Conservation (phyloP, 2,797 vertebrate genomes). For the Pangasius mekongensis region DNA sequence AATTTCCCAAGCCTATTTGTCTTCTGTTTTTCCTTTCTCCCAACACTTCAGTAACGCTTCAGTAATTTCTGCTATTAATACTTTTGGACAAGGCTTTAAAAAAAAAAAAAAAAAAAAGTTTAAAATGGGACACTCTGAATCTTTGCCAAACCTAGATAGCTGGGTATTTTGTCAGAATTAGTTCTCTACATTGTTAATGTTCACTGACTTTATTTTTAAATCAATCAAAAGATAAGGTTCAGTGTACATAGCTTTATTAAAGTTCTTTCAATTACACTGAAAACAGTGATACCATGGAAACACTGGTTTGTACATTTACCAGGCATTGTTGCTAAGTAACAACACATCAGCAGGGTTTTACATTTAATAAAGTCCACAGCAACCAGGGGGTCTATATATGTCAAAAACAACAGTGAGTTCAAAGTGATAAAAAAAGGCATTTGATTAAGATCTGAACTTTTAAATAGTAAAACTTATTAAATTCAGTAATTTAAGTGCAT, state of each 20-base stretch:
- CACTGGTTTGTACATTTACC: constrained; percentile 63
- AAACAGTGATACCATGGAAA: constrained; percentile 62
- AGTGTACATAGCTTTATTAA: constrained; percentile 69
- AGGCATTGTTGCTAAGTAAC: constrained; percentile 48
- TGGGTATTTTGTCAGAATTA: not conserved
- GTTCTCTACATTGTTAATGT: not conserved
- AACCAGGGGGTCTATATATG: constrained; percentile 48
- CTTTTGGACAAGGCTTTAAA: not conserved
- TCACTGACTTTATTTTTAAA: no score
- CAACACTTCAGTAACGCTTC: not conserved
- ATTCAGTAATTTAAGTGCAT: constrained; percentile 47
- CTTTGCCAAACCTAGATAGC: not conserved
- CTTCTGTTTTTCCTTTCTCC: not conserved
- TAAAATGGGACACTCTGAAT: not conserved
- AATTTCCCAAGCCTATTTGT: constrained; percentile 11
- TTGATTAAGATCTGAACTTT: not conserved
- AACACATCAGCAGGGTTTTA: constrained; percentile 50
- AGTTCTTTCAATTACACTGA: constrained; percentile 57
- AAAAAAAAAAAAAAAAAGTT: not conserved
- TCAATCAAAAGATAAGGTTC: constrained; percentile 35
- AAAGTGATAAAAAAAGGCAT: not conserved
- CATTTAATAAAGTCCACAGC: constrained; percentile 51
- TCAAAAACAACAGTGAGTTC: constrained; percentile 56
- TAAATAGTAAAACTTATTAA: constrained; percentile 49
- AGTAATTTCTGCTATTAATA: not conserved